Conservation (phyloP, 2,797 vertebrate species). For the Bradypodion pumilum region DNA sequence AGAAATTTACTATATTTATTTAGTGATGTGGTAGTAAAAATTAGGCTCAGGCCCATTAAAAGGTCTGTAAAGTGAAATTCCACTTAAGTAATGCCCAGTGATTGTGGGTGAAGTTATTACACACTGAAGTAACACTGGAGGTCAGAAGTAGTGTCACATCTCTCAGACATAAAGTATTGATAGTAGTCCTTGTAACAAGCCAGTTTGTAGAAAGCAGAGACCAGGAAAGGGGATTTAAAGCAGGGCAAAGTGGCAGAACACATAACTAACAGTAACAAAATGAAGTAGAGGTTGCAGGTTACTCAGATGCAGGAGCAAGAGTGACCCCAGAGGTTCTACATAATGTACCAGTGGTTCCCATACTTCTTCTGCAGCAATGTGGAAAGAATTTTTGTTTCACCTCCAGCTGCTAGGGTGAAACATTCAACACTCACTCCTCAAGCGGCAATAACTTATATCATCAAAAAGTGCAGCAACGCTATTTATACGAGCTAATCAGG, state of each 20-base stretch:
- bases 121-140: neutral
- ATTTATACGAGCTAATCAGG: slow-evolving; percentile 21
- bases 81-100: neutral
- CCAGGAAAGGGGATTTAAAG: neutral
- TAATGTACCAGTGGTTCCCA: neutral
- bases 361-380: slow-evolving; percentile 7
- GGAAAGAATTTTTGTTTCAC: slow-evolving; percentile 10
- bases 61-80: neutral
- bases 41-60: neutral
- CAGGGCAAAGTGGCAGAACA: neutral
- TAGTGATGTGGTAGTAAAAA: neutral
- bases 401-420: neutral
- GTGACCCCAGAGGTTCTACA: slow-evolving; percentile 14
- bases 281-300: slow-evolving; percentile 3
- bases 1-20: neutral
- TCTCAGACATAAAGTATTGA: neutral
- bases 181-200: slow-evolving; percentile 4
- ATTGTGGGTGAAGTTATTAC: neutral
- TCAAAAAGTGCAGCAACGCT: slow-evolving; percentile 4
- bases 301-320: slow-evolving; percentile 1
- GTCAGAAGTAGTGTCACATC: neutral
- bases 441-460: slow-evolving; percentile 4
- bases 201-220: neutral
- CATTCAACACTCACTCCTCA: slow-evolving; percentile 3
- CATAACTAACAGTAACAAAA: neutral